Percentiles rank a stretch among this genome's conserved stretches.
Evolutionary conservation across 2,888 invertebrate species (phyloP).

Genomic region (Diaprepes abbreviatus): DNA sequence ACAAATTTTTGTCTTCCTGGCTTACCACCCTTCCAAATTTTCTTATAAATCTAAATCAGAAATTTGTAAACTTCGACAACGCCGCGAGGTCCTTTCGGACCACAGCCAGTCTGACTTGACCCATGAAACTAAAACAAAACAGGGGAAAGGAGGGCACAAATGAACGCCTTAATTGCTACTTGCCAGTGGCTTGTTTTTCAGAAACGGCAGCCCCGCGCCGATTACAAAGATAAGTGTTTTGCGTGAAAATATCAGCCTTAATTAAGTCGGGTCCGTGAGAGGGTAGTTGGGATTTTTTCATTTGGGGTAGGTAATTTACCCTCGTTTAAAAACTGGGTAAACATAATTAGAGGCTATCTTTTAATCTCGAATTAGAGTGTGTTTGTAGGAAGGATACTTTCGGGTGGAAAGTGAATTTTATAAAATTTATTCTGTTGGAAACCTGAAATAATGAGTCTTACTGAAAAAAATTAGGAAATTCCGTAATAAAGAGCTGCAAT

Average conservation of each 20-base stretch:
- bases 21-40: too few species aligned
- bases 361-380: conserved; percentile 16
- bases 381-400: background rate
- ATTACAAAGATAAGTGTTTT: conserved; percentile 40
- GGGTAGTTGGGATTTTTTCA: conserved; percentile 18
- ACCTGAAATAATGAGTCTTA: too few species aligned
- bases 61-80: too few species aligned
- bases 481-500: too few species aligned
- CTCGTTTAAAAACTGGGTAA: conserved; percentile 25
- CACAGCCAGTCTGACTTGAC: conserved; percentile 31
- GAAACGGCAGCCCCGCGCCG: background rate
- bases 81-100: conserved; percentile 33
- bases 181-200: conserved; percentile 38
- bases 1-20: too few species aligned
- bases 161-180: conserved; percentile 40
- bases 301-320: conserved; percentile 17
- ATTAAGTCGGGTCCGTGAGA: conserved; percentile 24
- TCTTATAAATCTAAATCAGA: too few species aligned
- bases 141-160: conserved; percentile 34
- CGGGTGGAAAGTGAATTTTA: background rate
- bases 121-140: conserved; percentile 44
- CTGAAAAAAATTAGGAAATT: too few species aligned
- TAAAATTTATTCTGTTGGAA: background rate
- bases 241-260: conserved; percentile 29
- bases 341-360: conserved; percentile 43